phyloP scores from a whole-genome alignment of 2,797 vertebrate genomes.

The Pantherophis vulpinus region DNA sequence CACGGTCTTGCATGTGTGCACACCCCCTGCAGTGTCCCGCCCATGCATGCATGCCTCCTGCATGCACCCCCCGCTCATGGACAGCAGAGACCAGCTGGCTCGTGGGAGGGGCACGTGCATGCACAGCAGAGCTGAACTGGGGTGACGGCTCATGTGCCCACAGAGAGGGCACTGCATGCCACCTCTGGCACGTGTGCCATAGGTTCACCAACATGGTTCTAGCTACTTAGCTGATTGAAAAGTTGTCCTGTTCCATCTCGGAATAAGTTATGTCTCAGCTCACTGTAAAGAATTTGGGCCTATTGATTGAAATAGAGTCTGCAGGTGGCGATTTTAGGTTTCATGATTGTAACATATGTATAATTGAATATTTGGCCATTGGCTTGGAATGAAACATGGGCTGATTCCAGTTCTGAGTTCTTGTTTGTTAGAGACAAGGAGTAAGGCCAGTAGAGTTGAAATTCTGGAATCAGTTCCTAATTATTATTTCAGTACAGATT shows the following conservation, averaged over 20 bases:
- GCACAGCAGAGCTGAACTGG: no score
- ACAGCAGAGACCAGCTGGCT: no score
- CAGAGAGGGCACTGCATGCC: no score
- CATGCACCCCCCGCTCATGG: no score
- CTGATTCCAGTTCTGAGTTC: constrained; percentile 62
- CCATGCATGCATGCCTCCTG: no score
- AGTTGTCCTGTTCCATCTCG: background rate
- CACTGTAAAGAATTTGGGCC: constrained; percentile 54
- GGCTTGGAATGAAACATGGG: constrained; percentile 64
- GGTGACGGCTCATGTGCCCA: no score
- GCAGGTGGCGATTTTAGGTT: constrained; percentile 65
- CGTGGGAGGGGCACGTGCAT: no score
- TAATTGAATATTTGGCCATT: constrained; percentile 65
- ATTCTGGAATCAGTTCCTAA: constrained; percentile 53
- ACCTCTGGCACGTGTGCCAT: no score
- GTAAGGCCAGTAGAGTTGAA: constrained; percentile 63
- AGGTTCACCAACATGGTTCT: background rate
- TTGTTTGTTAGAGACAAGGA: constrained; percentile 67
- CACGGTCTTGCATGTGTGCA: accelerated
- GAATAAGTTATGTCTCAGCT: constrained; percentile 25
- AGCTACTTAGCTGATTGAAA: background rate
- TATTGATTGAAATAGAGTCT: constrained; percentile 60
- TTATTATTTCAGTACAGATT: constrained; percentile 56
- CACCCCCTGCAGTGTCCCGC: no score
- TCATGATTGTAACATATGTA: constrained; percentile 57